Evolutionary conservation across 2,888 invertebrate genomes (phyloP), one percentile per base, ranked within the genome.

Genomic region (Sarcophaga caerulescens): DNA sequence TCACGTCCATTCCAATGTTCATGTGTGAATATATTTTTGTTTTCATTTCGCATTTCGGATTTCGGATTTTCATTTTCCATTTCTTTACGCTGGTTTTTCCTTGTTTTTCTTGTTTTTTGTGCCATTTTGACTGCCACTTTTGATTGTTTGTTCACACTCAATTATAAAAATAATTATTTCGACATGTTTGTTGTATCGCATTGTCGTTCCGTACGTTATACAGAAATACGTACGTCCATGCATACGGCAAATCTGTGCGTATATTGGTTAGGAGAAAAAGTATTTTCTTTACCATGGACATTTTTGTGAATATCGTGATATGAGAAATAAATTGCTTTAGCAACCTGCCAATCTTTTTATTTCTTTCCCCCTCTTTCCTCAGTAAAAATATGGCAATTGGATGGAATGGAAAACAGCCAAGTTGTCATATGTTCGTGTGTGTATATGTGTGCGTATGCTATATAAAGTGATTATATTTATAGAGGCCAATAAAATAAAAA

Each of bases 91-190:
- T 25, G 25, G 6, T 25, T 25, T 25, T 25, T 25, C 25, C 25
- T 25, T 25, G 25, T 25, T 25, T 25, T 25, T 6, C 25, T 25
- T 25, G 47, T 63, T 23, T 77, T 59, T 44, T 81, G 52, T 60
- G 45, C 68, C 75, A 65, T 79, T 79, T 71, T 62, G 75, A n/a
- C 76, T 76, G 84, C 47, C 81, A 81, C 79, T 82, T 85, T 66
- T 80, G 70, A 84, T 66, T 78, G 80, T 85, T 82, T 82, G 73
- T 82, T 86, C 86, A 85, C 87, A 87, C 87, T 88, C 85, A 88
- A 87, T 88, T 87, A 87, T 77, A 85, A 85, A 87, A 86, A 87
- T 88, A 86, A 87, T 88, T 85, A 86, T 86, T 88, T 81, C 66
- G 86, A 84, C 87, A 81, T 82, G 74, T 81, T 75, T 84, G 81